Evolutionary conservation across 2,113 vertebrate species (phyloP).

Genomic region (Poicephalus meyeri): DNA sequence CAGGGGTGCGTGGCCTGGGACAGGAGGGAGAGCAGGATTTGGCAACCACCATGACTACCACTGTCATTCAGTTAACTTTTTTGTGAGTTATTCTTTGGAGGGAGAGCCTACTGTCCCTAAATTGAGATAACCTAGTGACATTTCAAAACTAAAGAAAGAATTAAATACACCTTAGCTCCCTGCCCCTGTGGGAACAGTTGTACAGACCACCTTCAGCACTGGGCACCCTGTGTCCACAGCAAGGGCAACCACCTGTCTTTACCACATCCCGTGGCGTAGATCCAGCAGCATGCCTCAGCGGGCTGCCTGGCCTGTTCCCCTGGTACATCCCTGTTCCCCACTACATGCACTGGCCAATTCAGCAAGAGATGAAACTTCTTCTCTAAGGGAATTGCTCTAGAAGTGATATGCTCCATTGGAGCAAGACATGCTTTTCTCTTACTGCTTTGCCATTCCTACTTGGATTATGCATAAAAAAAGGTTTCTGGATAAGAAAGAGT

Average conservation of each 20-base stretch:
- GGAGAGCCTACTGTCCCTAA: neutral
- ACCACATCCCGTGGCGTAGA: rapidly evolving
- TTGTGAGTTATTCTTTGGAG: neutral
- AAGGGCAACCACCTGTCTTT: neutral
- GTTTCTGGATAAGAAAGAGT: neutral
- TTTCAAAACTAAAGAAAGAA: neutral
- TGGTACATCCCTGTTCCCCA: neutral
- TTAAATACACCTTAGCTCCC: neutral
- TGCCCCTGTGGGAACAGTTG: neutral
- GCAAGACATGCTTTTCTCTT: neutral
- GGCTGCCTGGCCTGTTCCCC: neutral
- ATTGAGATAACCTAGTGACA: neutral
- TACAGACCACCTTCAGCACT: neutral
- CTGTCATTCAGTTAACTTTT: neutral
- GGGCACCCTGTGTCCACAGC: neutral
- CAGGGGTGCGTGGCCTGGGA: neutral
- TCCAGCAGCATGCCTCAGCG: rapidly evolving
- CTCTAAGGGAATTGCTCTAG: neutral
- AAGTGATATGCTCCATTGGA: neutral
- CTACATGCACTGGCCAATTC: neutral
- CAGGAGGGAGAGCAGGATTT: neutral
- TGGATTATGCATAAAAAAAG: neutral
- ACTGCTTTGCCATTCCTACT: neutral
- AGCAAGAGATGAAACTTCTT: neutral
- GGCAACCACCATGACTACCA: neutral